These are phyloP conservation scores for Seriola quinqueradiata DNA, from an alignment of 2,113 vertebrate species.

Conservation along the genomic window DNA sequence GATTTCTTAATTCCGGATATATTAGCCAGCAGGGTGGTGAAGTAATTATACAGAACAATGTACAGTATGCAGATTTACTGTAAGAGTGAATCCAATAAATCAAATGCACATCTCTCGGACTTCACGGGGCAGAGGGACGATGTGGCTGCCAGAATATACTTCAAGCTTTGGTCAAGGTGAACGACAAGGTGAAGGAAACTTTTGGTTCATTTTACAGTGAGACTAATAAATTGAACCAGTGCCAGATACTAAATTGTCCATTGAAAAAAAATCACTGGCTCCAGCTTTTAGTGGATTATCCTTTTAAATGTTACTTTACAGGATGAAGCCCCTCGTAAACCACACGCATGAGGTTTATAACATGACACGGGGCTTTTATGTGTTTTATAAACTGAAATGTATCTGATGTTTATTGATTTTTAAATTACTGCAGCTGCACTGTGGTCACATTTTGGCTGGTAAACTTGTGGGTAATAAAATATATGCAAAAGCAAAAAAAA, in stretches of 20 bases:
- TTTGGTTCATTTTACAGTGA: conserved; percentile 47
- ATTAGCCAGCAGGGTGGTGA: conserved; percentile 19
- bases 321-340: conserved; percentile 16
- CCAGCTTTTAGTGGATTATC: conserved; percentile 42
- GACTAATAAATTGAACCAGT: conserved; percentile 39
- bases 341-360: conserved; percentile 14
- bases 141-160: conserved; percentile 22
- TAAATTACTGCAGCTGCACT: conserved; percentile 2
- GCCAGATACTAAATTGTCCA: conserved; percentile 53
- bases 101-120: conserved; percentile 5
- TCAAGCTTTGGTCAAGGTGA: conserved; percentile 46
- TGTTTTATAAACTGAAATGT: conserved; percentile 48
- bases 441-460: no score
- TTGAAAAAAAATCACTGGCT: conserved; percentile 33
- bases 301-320: conserved; percentile 41
- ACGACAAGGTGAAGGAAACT: conserved; percentile 26
- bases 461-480: no score
- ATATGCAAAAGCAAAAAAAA: no score
- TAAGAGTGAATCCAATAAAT: conserved; percentile 15
- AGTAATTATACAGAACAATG: conserved; percentile 43
- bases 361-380: not conserved
- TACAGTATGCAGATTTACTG: conserved; percentile 8
- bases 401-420: conserved; percentile 27
- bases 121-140: not conserved
- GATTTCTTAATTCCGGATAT: conserved; percentile 28